Base-by-base conservation (phyloP, 2,113 vertebrate genomes). In the Hippoglossus stenolepis region DNA sequence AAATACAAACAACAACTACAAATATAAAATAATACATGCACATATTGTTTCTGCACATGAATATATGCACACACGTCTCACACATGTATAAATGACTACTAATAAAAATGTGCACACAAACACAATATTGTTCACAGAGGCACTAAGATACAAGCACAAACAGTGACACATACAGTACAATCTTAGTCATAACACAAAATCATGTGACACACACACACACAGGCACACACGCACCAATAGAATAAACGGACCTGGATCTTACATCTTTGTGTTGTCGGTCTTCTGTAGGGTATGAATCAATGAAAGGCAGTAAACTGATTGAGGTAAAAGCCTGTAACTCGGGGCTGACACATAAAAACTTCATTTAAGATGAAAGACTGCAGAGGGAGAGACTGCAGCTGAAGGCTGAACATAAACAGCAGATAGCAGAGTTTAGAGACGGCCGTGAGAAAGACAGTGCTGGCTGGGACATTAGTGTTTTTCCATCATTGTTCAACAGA, bases 251-350 rank as follows among this genome's bases (percentile, higher is more conserved):
- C 23, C 21, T 35, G 43, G n/a, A 4, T 63, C 23, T 53, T 57
- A 20, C 21, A 58, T 80, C 17, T 69, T 40, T 73, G 35, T 45
- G 35, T 45, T 71, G 49, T 63, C 76, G n/a, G 56, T 67, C 38
- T n/a, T 80, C 35, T 73, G 7, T 49, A 40, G 20, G 69, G 23
- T 65, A 60, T 69, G 66, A 68, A 57, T 86, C 73, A 58, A 66
- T 86, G 61, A 72, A 82, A 71, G 64, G 64, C 82, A 54, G 60
- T 88, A 80, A 80, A 87, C 49, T 35, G 69, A 65, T 58, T 70
- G 75, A 83, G 63, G 82, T 85, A 85, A 84, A 85, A 85, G 80
- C 61, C 70, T 70, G 70, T 81, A 80, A 89, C 67, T 79, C 9
- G 2, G 51, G 23, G 62, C 73, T 74, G 73, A 74, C 8, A 17